Base-by-base conservation (phyloP, 2,888 invertebrate genomes). In the Sminthurides aquaticus region DNA sequence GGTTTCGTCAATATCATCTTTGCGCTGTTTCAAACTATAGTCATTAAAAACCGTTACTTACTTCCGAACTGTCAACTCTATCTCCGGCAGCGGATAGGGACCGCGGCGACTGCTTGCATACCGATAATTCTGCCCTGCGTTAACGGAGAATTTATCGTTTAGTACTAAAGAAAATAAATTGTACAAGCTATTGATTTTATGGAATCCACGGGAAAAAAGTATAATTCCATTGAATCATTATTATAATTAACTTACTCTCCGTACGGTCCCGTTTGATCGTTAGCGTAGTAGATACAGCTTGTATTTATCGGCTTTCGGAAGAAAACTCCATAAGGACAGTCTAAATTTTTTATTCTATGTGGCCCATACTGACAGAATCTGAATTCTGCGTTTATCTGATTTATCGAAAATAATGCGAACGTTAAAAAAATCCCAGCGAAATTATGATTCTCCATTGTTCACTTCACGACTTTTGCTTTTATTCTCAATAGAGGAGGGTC, bases 261-360 rank as follows among this genome's bases (percentile, higher is more conserved):
- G 55, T 8, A 28, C 1, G 61, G 55, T 27, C 55, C 61, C 5
- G 55, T 55, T 25, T 55, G 54, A 25, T 61, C 61, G 29, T 61
- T 61, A 18, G 61, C 61, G 24, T 61, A 61, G 61, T 55, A 61
- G 22, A 43, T 54, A 61, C 61, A 61, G 24, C 43, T 18, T 8
- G 61, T 2, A 1, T 11, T 3, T 11, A 61, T 2, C 18, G 55
- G 54, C 3, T 28, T 28, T 2, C 27, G 29, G 25, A 61, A 27
- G 15, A 24, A 34, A 11, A 61, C 2, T 2, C 61, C 61, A 24
- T 61, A 61, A 2, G 61, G 61, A 43, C 61, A 61, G 15, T 61
- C 61, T 20, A 24, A 54, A 34, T 61, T 61, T 11, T 25, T 52
- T 11, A 61, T 24, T 54, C 25, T 61, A 20, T 61, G 61, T 1